These are phyloP conservation scores for Andrena camellia DNA, from an alignment of 2,888 invertebrate genomes.

Conservation along the genomic window DNA sequence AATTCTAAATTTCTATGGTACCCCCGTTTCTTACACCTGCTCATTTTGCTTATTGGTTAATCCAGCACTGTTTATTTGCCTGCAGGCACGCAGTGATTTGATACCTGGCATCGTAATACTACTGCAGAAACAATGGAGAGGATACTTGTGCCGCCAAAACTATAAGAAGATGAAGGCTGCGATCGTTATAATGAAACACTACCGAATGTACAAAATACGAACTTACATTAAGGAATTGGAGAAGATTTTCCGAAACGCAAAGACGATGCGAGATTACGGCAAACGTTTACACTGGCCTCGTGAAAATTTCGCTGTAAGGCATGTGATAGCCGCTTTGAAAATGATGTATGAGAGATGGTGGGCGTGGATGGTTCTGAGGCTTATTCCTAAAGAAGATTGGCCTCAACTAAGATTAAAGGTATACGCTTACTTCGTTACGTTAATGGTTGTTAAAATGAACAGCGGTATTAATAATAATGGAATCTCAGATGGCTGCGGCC, in stretches of 20 bases:
- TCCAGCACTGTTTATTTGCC: neutral
- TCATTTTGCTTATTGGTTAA: constrained; percentile 40
- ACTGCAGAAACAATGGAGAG: constrained; percentile 98
- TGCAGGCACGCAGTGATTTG: constrained; percentile 91
- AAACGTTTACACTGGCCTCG: constrained; percentile 93
- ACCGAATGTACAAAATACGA: constrained; percentile 92
- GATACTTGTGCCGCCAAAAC: constrained; percentile 90
- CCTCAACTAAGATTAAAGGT: constrained; percentile 93
- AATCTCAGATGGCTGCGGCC: constrained; percentile 89
- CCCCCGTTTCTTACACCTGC: neutral
- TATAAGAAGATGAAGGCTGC: constrained; percentile 96
- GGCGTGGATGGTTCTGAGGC: constrained; percentile 93
- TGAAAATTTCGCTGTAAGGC: constrained; percentile 90
- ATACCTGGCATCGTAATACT: constrained; percentile 96
- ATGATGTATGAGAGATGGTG: constrained; percentile 93
- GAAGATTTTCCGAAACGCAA: constrained; percentile 88
- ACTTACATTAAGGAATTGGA: constrained; percentile 90
- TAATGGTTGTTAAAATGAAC: neutral
- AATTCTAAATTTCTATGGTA: too few relatives aligned
- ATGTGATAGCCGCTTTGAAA: constrained; percentile 88
- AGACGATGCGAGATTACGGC: constrained; percentile 90
- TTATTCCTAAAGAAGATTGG: constrained; percentile 94
- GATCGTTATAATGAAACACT: constrained; percentile 92
- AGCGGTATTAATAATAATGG: constrained; percentile 4
- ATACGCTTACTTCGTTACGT: constrained; percentile 17